A percentile compares a stretch with the other conserved stretches of the same genome.
Conservation (phyloP, 2,113 vertebrate species). For the Saguinus midas region DNA sequence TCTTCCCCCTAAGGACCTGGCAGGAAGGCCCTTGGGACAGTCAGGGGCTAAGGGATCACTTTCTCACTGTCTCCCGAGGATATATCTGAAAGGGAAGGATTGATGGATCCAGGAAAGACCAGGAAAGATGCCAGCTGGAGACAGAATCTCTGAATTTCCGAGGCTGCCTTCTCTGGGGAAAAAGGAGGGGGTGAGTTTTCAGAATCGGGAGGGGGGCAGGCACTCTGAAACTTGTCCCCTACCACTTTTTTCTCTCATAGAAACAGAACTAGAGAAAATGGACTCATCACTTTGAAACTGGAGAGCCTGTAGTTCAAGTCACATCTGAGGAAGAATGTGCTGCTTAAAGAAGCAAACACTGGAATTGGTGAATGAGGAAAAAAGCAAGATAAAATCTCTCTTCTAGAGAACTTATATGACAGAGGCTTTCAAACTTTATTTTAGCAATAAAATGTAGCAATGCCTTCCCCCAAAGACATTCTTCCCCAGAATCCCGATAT, state of each 20-base stretch:
- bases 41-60: neutral
- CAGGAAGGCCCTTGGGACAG: neutral
- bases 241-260: neutral
- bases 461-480: neutral
- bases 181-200: neutral
- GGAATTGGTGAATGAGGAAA: neutral
- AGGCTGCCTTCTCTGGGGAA: neutral
- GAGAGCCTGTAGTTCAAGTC: neutral
- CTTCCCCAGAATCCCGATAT: neutral
- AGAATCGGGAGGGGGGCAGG: neutral
- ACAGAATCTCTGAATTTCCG: neutral
- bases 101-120: neutral
- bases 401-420: neutral
- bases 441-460: neutral
- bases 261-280: neutral
- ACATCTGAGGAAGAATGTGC: neutral
- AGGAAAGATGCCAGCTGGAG: neutral
- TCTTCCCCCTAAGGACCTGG: neutral
- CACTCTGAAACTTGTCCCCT: neutral
- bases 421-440: slow-evolving; percentile 33
- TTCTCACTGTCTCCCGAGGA: neutral
- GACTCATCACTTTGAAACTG: neutral
- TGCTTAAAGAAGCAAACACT: neutral
- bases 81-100: neutral
- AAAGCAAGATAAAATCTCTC: neutral